Base-by-base conservation (phyloP, 2,113 vertebrate species). In the Rhizomys pruinosus region DNA sequence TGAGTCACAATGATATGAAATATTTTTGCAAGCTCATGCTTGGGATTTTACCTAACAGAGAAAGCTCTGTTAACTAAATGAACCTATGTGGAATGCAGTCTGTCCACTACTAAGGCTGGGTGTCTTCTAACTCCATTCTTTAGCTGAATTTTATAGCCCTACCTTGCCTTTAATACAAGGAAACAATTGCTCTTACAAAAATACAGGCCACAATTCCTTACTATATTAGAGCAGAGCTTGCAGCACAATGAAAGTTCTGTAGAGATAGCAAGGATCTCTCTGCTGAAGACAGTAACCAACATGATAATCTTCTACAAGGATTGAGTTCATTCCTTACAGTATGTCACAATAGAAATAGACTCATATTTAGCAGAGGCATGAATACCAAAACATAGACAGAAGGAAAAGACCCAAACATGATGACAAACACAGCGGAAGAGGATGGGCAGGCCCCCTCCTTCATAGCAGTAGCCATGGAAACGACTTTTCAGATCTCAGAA, bases 1-100 rank as follows among this genome's bases (percentile, higher is more conserved):
- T 96, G 94, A 94, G 11, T 95, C 93, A 97, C n/a, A 19, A 9
- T 93, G 87, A 94, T 19, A 44, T 19, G 78, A 87, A 20, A 10
- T 42, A 76, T 37, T 88, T 42, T 8, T 82, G 63, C 47, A 85
- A 29, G 69, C 57, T 87, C 85, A 71, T 66, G 80, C 3, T 87
- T 74, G 74, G 63, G 39, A 55, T 93, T 52, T 52, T 85, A 57
- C 17, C 77, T 68, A 77, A 44, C 71, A 61, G 68, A 71, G 57
- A 59, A 87, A 87, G 32, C 17, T 57, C n/a, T 44, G 0, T 39
- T 20, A 17, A 1, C 10, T 11, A 52, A 94, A 42, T 68, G 66
- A 78, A 86, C 59, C 27, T 64, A 37, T 20, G 52, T 61, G 39
- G 52, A 79, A 63, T 85, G 84, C 20, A 64, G 81, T 55, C 19